A percentile compares a stretch with the other conserved stretches of the same genome.
phyloP scores from a whole-genome alignment of 2,113 vertebrate genomes.

The Desmodus rotundus region DNA sequence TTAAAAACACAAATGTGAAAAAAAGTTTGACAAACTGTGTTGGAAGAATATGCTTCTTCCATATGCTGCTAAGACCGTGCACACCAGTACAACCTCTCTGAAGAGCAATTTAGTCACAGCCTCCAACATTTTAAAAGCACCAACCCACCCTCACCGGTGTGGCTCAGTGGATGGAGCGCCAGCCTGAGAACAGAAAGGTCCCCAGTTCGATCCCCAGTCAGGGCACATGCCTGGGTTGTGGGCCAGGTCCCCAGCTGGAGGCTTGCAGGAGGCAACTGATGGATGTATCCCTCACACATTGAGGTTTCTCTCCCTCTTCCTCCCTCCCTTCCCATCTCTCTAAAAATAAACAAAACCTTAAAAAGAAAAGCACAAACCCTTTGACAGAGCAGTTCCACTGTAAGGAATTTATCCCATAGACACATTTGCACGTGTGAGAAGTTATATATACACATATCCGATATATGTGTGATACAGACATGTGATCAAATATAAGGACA shows the following conservation, averaged over 20 bases:
- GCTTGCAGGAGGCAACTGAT: too few relatives aligned
- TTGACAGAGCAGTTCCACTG: background rate
- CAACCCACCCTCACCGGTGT: background rate
- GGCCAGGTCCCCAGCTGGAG: too few relatives aligned
- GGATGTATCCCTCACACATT: too few relatives aligned
- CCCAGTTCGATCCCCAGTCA: too few relatives aligned
- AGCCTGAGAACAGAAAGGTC: too few relatives aligned
- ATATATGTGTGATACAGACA: background rate
- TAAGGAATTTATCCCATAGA: background rate
- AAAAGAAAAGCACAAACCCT: background rate
- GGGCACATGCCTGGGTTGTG: too few relatives aligned
- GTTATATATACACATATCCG: background rate
- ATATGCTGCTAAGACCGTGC: background rate
- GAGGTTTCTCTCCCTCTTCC: too few relatives aligned
- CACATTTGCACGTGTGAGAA: background rate
- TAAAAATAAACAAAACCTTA: too few relatives aligned
- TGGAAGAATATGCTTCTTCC: background rate
- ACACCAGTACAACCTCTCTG: background rate
- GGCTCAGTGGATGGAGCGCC: too few relatives aligned
- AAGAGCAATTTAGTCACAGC: background rate
- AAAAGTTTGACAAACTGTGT: background rate
- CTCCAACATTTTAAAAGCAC: background rate
- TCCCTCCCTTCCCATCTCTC: too few relatives aligned
- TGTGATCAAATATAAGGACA: background rate
- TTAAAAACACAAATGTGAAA: background rate